Evolutionary conservation across 2,888 invertebrate genomes (phyloP).

Genomic region (Gryllus longicercus): DNA sequence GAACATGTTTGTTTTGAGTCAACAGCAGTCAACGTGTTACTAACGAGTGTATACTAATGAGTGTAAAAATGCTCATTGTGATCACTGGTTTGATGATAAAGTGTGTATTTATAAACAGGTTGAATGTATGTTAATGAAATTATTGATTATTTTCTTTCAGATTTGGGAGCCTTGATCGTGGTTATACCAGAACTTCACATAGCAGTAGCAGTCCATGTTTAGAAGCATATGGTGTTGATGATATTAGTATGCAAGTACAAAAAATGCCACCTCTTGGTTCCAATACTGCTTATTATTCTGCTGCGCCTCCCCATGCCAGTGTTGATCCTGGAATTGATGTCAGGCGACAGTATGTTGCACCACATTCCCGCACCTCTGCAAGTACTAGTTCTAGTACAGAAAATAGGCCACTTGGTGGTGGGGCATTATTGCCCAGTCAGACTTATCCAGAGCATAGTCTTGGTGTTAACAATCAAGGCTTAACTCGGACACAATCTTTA

Average conservation of each 20-base stretch:
- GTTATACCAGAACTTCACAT: conserved; percentile 29
- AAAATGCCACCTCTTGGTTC: conserved; percentile 10
- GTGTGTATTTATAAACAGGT: too few species aligned
- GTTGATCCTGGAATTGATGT: background rate
- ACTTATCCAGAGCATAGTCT: conserved; percentile 45
- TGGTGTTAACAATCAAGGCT: conserved; percentile 38
- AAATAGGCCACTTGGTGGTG: conserved; percentile 19
- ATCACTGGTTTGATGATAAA: too few species aligned
- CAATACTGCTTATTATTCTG: background rate
- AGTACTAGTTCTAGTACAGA: conserved; percentile 25
- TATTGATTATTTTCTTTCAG: conserved; percentile 8
- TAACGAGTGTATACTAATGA: too few species aligned
- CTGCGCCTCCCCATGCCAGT: background rate
- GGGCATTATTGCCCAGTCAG: conserved; percentile 45
- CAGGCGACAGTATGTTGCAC: background rate
- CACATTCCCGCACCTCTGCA: background rate
- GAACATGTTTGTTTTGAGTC: too few species aligned
- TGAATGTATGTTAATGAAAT: too few species aligned
- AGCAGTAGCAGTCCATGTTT: conserved; percentile 35
- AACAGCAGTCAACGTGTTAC: too few species aligned
- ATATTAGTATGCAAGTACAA: conserved; percentile 31
- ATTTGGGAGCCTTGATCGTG: conserved; percentile 56
- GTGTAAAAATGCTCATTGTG: too few species aligned
- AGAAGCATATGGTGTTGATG: conserved; percentile 37
- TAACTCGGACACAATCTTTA: conserved; percentile 57